Percentiles rank a stretch among this genome's conserved stretches.
Conservation (phyloP, 2,113 vertebrate genomes). For the Nannospalax galili region DNA sequence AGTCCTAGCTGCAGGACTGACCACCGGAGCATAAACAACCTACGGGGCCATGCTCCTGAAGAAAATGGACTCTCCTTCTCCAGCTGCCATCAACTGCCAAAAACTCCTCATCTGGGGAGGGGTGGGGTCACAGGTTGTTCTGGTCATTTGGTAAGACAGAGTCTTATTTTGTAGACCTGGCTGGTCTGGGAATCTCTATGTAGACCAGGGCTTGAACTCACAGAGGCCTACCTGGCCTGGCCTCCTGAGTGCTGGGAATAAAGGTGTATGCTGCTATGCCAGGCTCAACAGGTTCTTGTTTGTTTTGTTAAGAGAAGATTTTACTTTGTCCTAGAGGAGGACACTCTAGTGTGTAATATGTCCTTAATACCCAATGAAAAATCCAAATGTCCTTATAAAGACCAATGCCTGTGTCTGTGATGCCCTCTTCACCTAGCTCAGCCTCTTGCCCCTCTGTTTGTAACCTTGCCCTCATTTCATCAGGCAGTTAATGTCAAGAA, state of each 20-base stretch:
- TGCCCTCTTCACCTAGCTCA: neutral
- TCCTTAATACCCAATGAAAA: neutral
- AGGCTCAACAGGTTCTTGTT: neutral
- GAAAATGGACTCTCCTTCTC: too few relatives aligned
- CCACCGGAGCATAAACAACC: neutral
- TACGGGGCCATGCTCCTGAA: too few relatives aligned
- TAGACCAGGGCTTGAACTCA: neutral
- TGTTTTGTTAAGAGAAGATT: neutral
- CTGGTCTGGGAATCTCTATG: neutral
- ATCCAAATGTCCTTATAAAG: neutral
- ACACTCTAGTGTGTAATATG: neutral
- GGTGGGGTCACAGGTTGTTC: neutral
- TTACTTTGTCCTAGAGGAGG: neutral
- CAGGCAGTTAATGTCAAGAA: neutral
- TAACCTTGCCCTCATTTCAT: neutral
- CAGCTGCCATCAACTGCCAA: too few relatives aligned
- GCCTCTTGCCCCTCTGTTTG: neutral
- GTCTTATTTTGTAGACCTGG: neutral
- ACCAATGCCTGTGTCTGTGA: neutral
- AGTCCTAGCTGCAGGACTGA: too few relatives aligned
- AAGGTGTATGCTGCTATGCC: neutral
- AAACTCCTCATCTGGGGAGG: neutral
- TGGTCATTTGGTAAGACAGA: neutral
- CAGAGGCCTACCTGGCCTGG: neutral
- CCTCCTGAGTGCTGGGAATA: neutral